Evolutionary conservation across 2,797 vertebrate species (phyloP).

Genomic region (Nannoperca obscura): DNA sequence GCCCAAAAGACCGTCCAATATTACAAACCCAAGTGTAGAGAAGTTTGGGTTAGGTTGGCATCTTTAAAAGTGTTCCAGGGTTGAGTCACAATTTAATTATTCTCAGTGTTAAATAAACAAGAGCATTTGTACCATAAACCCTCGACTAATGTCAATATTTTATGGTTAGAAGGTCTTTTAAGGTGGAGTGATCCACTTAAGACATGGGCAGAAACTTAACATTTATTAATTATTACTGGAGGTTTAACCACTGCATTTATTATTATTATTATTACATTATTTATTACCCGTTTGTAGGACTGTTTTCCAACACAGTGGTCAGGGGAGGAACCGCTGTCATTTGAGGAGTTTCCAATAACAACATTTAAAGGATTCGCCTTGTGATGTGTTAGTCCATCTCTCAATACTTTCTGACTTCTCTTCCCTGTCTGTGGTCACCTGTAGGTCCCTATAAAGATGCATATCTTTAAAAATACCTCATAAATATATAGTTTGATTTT

Average conservation of each 20-base stretch:
- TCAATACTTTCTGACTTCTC: neutral
- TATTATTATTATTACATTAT: neutral
- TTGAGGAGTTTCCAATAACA: neutral
- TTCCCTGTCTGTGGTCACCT: neutral
- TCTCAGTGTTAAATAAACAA: neutral
- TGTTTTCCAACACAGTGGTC: neutral
- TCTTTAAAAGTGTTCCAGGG: neutral
- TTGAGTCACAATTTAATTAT: neutral
- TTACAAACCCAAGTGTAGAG: neutral
- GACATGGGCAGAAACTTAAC: neutral
- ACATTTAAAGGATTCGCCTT: neutral
- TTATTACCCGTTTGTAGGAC: neutral
- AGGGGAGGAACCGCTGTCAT: neutral
- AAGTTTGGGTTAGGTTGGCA: neutral
- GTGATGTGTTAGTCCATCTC: neutral
- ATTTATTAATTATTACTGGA: neutral
- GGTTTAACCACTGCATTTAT: neutral
- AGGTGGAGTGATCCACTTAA: neutral
- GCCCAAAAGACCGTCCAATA: accelerated
- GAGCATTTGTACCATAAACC: neutral
- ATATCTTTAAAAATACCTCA: neutral
- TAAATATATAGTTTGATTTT: neutral
- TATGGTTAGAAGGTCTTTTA: neutral
- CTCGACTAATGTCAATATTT: neutral
- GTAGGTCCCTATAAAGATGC: neutral